Percentiles rank a stretch among this genome's conserved stretches.
phyloP scores from a whole-genome alignment of 2,888 invertebrate genomes.

The Ceramica pisi region DNA sequence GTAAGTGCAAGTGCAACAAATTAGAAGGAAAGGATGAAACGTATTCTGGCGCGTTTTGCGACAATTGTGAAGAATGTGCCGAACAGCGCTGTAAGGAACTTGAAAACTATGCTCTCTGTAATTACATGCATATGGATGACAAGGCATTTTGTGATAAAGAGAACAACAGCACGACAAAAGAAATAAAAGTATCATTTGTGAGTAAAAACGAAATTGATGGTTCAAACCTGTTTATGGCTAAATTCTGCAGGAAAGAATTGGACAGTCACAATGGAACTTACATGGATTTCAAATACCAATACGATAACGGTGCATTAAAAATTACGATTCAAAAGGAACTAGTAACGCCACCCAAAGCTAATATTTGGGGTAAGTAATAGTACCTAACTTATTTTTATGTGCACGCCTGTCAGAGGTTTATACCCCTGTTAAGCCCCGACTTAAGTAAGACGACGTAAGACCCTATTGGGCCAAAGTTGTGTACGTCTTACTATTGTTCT shows the following conservation, averaged over 20 bases:
- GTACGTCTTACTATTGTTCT: too few species aligned
- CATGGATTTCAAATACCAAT: conserved; percentile 78
- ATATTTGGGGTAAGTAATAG: conserved; percentile 79
- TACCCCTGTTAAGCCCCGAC: too few species aligned
- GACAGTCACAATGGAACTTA: conserved; percentile 67
- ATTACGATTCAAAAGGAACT: conserved; percentile 81
- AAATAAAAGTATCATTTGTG: conserved; percentile 60
- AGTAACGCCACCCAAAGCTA: conserved; percentile 72
- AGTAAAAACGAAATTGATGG: conserved; percentile 75
- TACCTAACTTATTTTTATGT: background rate
- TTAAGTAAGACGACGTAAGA: too few species aligned
- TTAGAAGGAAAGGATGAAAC: conserved; percentile 77
- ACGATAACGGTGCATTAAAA: conserved; percentile 67
- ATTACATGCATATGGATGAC: conserved; percentile 43
- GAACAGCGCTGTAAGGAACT: conserved; percentile 93
- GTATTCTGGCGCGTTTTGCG: conserved; percentile 92
- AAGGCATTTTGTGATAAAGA: conserved; percentile 70
- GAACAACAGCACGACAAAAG: conserved; percentile 60
- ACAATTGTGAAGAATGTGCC: conserved; percentile 93
- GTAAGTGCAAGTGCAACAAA: conserved; percentile 91
- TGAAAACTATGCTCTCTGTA: conserved; percentile 93
- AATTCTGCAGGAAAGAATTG: conserved; percentile 74
- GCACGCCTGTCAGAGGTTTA: background rate
- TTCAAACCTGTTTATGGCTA: conserved; percentile 68
- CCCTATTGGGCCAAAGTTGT: too few species aligned